Conservation (phyloP, 2,113 vertebrate genomes). For the Penelope pileata region DNA sequence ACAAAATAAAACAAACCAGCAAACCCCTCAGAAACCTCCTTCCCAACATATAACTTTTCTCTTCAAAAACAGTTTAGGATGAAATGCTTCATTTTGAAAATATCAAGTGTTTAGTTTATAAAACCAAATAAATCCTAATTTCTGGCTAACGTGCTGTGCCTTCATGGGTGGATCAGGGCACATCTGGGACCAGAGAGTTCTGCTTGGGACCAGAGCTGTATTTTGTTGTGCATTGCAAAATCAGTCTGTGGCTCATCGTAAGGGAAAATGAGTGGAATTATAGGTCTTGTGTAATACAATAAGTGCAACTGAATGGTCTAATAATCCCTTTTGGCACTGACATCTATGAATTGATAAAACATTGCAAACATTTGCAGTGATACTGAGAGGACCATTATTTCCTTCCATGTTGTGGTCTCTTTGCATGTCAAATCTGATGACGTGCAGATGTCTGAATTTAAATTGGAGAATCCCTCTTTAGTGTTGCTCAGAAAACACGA, state of each 20-base stretch:
- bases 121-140: fast-evolving
- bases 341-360: background rate
- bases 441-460: background rate
- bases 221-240: background rate
- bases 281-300: background rate
- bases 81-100: background rate
- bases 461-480: background rate
- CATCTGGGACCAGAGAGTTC: background rate
- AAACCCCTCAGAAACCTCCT: background rate
- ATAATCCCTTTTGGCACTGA: background rate
- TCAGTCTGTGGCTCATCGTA: background rate
- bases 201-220: background rate
- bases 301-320: background rate
- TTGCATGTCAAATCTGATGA: background rate
- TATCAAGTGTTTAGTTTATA: background rate
- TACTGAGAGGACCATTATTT: background rate
- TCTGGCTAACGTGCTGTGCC: background rate
- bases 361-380: background rate
- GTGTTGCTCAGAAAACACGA: background rate
- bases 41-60: background rate
- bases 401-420: background rate
- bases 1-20: background rate
- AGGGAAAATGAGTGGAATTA: background rate
- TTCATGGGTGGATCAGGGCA: background rate
- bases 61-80: background rate